Percentiles rank a stretch among this genome's conserved stretches.
These are phyloP conservation scores for Cheirogaleus medius DNA, from an alignment of 2,113 vertebrate genomes.

Conservation along the genomic window DNA sequence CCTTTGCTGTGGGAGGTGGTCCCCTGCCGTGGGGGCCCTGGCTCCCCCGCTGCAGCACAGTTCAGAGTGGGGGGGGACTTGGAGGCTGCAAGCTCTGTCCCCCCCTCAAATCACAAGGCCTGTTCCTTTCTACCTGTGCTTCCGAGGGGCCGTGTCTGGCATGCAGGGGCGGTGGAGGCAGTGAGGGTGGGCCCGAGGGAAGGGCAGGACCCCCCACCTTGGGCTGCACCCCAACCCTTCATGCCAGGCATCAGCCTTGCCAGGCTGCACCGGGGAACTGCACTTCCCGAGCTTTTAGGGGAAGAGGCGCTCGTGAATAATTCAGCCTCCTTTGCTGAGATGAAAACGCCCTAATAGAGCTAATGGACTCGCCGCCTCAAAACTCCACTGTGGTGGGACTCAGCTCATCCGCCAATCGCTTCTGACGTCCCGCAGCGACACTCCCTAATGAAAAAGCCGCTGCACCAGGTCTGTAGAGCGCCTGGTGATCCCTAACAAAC, in stretches of 20 bases:
- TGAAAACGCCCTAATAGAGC: conserved; percentile 88
- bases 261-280: conserved; percentile 56
- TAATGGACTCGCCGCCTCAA: conserved; percentile 92
- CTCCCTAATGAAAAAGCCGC: conserved; percentile 84
- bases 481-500: conserved; percentile 38
- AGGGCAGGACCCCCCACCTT: background rate
- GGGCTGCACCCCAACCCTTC: background rate
- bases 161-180: fast-evolving
- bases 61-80: background rate
- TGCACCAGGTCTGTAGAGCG: conserved; percentile 31
- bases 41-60: background rate
- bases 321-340: conserved; percentile 91
- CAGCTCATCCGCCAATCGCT: conserved; percentile 87
- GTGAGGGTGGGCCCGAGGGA: fast-evolving
- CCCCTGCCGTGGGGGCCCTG: fast-evolving
- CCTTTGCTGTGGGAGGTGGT: background rate
- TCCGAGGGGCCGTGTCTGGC: background rate
- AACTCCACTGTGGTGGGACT: conserved; percentile 81
- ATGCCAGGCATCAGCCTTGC: background rate
- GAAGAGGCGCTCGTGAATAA: conserved; percentile 92
- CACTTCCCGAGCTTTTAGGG: conserved; percentile 91
- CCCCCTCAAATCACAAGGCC: background rate
- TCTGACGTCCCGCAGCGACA: conserved; percentile 88
- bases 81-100: background rate
- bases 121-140: background rate